A percentile compares a stretch with the other conserved stretches of the same genome.
Conservation (phyloP, 2,113 vertebrate species). For the Australoheros scitulus region DNA sequence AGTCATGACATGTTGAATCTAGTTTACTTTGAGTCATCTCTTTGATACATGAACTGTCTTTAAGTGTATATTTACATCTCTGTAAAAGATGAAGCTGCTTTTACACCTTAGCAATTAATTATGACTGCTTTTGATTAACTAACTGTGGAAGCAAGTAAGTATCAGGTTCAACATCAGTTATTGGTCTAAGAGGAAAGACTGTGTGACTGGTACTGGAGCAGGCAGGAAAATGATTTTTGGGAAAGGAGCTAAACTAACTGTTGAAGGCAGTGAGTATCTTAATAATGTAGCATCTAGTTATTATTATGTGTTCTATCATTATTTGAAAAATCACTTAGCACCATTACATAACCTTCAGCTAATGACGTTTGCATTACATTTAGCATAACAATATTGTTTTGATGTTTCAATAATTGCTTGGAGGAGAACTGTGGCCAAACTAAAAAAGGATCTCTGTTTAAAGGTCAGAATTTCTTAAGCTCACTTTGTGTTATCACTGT, state of each 20-base stretch:
- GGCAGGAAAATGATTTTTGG: slow-evolving; percentile 6
- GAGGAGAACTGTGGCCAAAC: not conserved
- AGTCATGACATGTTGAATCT: too few species aligned
- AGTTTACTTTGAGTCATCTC: too few species aligned
- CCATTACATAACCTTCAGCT: not conserved
- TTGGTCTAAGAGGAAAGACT: not conserved
- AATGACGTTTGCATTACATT: too few species aligned
- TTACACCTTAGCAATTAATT: too few species aligned
- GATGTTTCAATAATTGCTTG: not conserved
- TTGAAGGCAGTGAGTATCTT: slow-evolving; percentile 10
- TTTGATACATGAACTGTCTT: too few species aligned
- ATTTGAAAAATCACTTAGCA: not conserved
- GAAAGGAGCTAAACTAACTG: not conserved
- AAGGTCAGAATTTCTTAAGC: too few species aligned
- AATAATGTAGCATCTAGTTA: not conserved
- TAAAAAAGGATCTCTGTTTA: not conserved
- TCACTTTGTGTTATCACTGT: too few species aligned
- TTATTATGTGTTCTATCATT: not conserved
- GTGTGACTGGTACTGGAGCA: not conserved
- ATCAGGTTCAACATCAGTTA: not conserved
- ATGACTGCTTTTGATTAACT: too few species aligned
- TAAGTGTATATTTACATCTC: too few species aligned
- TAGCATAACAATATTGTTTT: too few species aligned
- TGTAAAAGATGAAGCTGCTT: too few species aligned
- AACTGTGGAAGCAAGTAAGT: too few species aligned